phyloP scores from a whole-genome alignment of 2,797 vertebrate species.

The Loriculus beryllinus region DNA sequence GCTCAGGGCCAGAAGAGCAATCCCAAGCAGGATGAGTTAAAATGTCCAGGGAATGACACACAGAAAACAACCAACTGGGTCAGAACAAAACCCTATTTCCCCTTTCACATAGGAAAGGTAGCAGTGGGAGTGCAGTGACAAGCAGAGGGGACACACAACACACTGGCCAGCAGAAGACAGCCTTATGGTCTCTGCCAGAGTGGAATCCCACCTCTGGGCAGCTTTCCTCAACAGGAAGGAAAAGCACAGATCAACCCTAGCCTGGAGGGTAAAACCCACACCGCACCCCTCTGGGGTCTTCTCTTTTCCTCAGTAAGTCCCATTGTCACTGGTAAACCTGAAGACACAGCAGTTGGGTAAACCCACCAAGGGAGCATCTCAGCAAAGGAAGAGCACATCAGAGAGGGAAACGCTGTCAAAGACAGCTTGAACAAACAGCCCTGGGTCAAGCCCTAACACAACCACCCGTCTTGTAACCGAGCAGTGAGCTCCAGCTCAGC shows the following conservation, averaged over 20 bases:
- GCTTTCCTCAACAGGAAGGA: background rate
- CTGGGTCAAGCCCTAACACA: background rate
- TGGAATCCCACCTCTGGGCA: background rate
- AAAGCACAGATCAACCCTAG: background rate
- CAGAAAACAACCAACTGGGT: background rate
- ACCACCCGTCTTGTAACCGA: background rate
- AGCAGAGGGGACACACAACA: accelerated
- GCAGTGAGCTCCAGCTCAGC: background rate
- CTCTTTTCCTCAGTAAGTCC: background rate
- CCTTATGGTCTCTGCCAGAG: background rate
- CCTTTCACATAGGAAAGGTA: background rate
- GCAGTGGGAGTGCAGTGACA: background rate
- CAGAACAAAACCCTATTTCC: background rate
- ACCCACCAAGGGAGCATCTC: background rate
- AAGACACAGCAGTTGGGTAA: background rate
- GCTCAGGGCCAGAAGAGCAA: background rate
- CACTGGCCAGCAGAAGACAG: background rate
- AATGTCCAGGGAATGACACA: accelerated
- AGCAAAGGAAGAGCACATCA: background rate
- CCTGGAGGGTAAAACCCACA: background rate
- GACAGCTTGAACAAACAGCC: background rate
- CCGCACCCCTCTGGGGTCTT: background rate
- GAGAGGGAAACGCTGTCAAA: background rate
- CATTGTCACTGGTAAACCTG: background rate
- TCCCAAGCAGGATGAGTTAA: accelerated